Percentiles rank a stretch among this genome's conserved stretches.
Evolutionary conservation across 1,140 invertebrate genomes (phyloP).

Genomic region (Bursaphelenchus mucronatus): DNA sequence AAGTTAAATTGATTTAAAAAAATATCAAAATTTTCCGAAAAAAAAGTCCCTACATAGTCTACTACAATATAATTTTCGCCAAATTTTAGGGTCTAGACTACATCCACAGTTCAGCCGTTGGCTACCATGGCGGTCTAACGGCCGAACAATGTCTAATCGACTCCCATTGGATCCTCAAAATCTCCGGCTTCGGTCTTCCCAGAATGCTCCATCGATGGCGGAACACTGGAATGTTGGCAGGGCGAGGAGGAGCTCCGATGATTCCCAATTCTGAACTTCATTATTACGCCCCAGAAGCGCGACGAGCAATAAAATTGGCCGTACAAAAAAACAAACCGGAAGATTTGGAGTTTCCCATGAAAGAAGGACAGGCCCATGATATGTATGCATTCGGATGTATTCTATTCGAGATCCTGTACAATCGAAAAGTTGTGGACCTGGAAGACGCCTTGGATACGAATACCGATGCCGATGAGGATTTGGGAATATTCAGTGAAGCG

Average conservation of each 20-base stretch:
- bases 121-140: conserved; percentile 44
- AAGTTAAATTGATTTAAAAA: background rate
- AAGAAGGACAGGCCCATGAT: conserved; percentile 44
- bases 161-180: conserved; percentile 49
- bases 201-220: conserved; percentile 46
- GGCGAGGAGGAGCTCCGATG: conserved; percentile 21
- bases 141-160: conserved; percentile 44
- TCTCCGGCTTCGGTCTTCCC: conserved; percentile 45
- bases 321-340: conserved; percentile 40
- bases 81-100: conserved; percentile 35
- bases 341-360: conserved; percentile 45
- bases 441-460: conserved; percentile 29
- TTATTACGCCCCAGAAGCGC: conserved; percentile 49
- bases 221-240: conserved; percentile 40
- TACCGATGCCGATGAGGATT: conserved; percentile 30
- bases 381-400: conserved; percentile 47
- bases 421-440: conserved; percentile 35
- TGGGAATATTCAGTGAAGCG: conserved; percentile 46
- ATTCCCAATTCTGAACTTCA: conserved; percentile 48
- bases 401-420: conserved; percentile 43
- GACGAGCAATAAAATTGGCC: conserved; percentile 32
- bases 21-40: background rate
- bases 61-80: background rate
- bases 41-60: too few relatives aligned
- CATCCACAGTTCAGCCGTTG: conserved; percentile 41